Base-by-base conservation (phyloP, 2,113 vertebrate genomes). In the Thunnus maccoyii region DNA sequence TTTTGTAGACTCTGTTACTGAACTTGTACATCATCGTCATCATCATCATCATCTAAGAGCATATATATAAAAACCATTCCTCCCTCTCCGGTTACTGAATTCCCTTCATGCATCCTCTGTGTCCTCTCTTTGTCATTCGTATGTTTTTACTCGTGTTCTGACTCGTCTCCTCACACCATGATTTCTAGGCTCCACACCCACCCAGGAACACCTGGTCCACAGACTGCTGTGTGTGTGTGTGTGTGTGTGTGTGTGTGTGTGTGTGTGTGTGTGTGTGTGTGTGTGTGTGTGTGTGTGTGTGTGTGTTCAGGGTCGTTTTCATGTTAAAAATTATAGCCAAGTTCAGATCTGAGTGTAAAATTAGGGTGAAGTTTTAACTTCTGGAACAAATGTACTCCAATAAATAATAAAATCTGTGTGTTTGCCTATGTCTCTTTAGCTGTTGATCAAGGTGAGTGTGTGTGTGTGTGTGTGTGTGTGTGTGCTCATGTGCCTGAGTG, bases 151-250 rank as follows among this genome's bases (percentile, higher is more conserved):
- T 57, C 75, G 16, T 75, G 78, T 84, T 80, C 46, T 22, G 41
- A 83, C 86, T 85, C 56, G 76, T 80, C 58, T 78, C 52, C 36
- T 44, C 47, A 73, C 67, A 41, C 57, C 41, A 48, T n/a, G n/a
- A 67, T 64, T 70, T 70, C 57, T 47, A 5, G 4, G 25, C 57
- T 73, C 27, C 72, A 52, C 73, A 70, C 64, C 22, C 74, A 70
- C 30, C 60, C 44, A 44, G 63, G 41, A 78, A 82, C 87, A 80
- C 83, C 83, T 85, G 78, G 64, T 71, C 27, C 27, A 30, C 27
- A 30, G 27, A 30, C 22, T 22, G 22, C n/a, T 73, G 78, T 64
- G 51, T 63, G 50, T 56, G 36, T 20, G 17, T 44, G 48, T 78
- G 76, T 60, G 20, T 32, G 30, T 32, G 30, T 32, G 30, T 32